Base-by-base conservation (phyloP, 2,888 invertebrate genomes). In the Pharmacophagus antenor region DNA sequence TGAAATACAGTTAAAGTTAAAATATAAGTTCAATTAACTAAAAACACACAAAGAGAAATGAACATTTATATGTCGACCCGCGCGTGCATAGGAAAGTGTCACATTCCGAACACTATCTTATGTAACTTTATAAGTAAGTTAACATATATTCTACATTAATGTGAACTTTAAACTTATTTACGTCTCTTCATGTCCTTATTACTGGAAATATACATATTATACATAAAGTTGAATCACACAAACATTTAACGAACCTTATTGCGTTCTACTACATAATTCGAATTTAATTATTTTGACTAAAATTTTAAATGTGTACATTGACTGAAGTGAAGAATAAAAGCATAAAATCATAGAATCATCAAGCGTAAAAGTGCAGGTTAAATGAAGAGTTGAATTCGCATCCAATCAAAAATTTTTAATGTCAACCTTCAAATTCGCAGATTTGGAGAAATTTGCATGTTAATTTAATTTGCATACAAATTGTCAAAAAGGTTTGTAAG, bases 71-170 rank as follows among this genome's bases (percentile, higher is more conserved):
- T 31, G 66, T 42, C 70, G 68, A 66, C 69, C 70, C 5, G 23
- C 15, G 21, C 5, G 72, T 70, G 65, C 71, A 70, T 74, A 74
- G 66, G 78, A 74, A 72, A 71, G 73, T 72, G 70, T 67, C 64
- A 55, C 51, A 41, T 59, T 62, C 63, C 63, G 65, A 65, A 65
- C 67, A 58, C 60, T 62, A 53, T 63, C 58, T 63, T 62, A 62
- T 60, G 54, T 54, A 60, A 66, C 49, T 59, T 63, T 59, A 54
- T 59, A 23, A 21, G 48, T 56, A 25, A 23, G 25, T 20, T 48
- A 49, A 41, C 25, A 56, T 56, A 56, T 18, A 41, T 49, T 56
- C 37, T 25, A 56, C 52, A 58, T 31, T 31, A 27, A 56, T 25
- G 23, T 20, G 49, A 18, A 49, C 42, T 31, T 31, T 42, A 41